Percentiles rank a stretch among this genome's conserved stretches.
Conservation (phyloP, 2,888 invertebrate genomes). For the Dorcus parallelipipedus region DNA sequence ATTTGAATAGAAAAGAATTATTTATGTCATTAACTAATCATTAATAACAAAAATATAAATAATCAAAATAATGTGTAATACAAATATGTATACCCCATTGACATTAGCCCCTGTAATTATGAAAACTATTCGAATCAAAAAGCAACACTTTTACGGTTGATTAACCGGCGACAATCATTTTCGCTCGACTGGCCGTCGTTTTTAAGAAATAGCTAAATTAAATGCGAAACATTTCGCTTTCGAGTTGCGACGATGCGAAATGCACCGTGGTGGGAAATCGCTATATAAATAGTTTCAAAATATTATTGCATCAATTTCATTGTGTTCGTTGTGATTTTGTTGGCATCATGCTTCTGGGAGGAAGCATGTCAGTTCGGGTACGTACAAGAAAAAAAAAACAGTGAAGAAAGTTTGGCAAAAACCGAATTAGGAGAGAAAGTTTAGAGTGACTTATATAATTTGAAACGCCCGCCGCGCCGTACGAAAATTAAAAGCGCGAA, state of each 20-base stretch:
- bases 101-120: too few relatives aligned
- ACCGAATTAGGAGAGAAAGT: too few relatives aligned
- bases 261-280: conserved; percentile 37
- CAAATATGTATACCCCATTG: background rate
- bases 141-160: conserved; percentile 32
- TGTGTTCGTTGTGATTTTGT: conserved; percentile 24
- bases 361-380: conserved; percentile 43
- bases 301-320: conserved; percentile 35
- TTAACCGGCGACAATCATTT: conserved; percentile 39
- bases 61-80: background rate
- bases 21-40: too few relatives aligned
- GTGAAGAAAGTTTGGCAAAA: too few relatives aligned
- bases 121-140: too few relatives aligned
- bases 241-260: conserved; percentile 25
- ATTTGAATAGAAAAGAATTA: too few relatives aligned
- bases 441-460: too few relatives aligned
- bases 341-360: conserved; percentile 39
- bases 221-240: conserved; percentile 42
- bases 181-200: conserved; percentile 39
- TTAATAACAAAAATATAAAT: background rate
- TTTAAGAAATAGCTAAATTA: conserved; percentile 38
- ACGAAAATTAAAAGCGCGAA: too few relatives aligned
- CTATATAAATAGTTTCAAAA: conserved; percentile 42
- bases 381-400: conserved; percentile 1
- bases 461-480: too few relatives aligned